Evolutionary conservation across 2,797 vertebrate genomes (phyloP).

Genomic region (Sebastes oblongus): DNA sequence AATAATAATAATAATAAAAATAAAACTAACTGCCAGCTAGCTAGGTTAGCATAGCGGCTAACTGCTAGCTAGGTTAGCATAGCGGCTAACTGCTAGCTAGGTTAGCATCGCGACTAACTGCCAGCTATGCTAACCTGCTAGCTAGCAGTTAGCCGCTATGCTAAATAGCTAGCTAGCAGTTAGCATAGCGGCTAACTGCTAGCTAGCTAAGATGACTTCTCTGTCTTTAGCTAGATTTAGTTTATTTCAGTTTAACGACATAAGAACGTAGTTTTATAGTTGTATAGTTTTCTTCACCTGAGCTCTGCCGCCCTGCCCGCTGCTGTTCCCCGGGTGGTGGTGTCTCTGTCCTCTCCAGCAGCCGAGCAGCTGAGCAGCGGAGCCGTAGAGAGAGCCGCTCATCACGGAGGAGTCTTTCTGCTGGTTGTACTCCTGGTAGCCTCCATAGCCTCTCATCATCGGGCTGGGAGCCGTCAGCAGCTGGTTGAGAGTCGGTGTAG

Average conservation of each 20-base stretch:
- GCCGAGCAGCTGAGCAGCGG: too few species aligned
- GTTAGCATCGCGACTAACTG: too few species aligned
- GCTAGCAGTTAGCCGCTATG: too few species aligned
- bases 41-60: too few species aligned
- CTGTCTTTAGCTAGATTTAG: too few species aligned
- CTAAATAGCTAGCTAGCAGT: too few species aligned
- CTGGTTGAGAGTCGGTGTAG: conserved; percentile 94
- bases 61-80: background rate
- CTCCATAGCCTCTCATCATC: conserved; percentile 90
- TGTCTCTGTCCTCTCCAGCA: too few species aligned
- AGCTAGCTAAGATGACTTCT: background rate
- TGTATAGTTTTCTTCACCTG: conserved; percentile 81
- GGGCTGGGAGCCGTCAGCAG: conserved; percentile 92
- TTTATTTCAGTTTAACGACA: background rate
- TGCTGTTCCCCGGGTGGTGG: conserved; percentile 77
- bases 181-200: background rate
- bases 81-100: too few species aligned
- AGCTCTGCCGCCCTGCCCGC: conserved; percentile 79
- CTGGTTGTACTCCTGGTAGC: too few species aligned
- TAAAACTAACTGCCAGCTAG: background rate
- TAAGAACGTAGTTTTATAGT: background rate
- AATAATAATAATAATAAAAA: too few species aligned
- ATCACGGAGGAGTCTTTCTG: conserved; percentile 70
- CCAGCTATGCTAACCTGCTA: too few species aligned
- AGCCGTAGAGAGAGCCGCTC: conserved; percentile 76